phyloP scores from a whole-genome alignment of 35 echinoderm and acorn worm genomes.

The Ophiothrix spiculata region DNA sequence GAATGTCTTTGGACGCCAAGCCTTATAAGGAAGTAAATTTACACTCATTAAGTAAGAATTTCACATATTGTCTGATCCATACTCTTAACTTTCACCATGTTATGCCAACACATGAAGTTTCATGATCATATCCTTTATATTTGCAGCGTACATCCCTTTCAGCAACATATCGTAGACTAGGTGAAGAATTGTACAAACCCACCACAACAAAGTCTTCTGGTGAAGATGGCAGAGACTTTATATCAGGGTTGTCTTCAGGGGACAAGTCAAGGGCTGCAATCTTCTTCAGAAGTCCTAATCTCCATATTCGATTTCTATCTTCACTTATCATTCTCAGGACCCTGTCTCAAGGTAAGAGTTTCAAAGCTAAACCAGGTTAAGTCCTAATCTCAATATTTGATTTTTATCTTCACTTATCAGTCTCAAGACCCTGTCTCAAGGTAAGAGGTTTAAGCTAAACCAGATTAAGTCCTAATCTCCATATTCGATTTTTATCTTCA shows the following conservation, averaged over 20 bases:
- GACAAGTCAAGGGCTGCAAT: slow-evolving; percentile 63
- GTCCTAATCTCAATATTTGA: slow-evolving; percentile 70
- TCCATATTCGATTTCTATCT: slow-evolving; percentile 82
- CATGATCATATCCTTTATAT: no score
- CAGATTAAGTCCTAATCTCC: slow-evolving; percentile 82
- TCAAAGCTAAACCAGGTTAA: no score
- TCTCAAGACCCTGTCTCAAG: slow-evolving; percentile 83
- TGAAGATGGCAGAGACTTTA: neutral
- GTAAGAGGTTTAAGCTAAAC: no score
- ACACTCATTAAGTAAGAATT: no score
- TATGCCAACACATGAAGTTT: no score
- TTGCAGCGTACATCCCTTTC: slow-evolving; percentile 54
- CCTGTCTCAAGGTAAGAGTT: slow-evolving; percentile 70
- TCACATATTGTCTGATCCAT: no score
- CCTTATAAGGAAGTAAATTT: no score
- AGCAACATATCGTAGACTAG: slow-evolving; percentile 82
- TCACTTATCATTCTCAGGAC: slow-evolving; percentile 87
- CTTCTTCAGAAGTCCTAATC: slow-evolving; percentile 86
- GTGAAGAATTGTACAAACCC: slow-evolving; percentile 88
- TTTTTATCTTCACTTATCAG: slow-evolving; percentile 89
- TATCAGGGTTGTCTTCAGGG: neutral
- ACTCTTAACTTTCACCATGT: no score
- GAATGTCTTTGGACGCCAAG: no score
- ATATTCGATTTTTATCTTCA: slow-evolving; percentile 81
- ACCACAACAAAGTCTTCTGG: slow-evolving; percentile 9